Conservation (phyloP, 2,797 vertebrate genomes). For the Oreonectes daqikongensis region DNA sequence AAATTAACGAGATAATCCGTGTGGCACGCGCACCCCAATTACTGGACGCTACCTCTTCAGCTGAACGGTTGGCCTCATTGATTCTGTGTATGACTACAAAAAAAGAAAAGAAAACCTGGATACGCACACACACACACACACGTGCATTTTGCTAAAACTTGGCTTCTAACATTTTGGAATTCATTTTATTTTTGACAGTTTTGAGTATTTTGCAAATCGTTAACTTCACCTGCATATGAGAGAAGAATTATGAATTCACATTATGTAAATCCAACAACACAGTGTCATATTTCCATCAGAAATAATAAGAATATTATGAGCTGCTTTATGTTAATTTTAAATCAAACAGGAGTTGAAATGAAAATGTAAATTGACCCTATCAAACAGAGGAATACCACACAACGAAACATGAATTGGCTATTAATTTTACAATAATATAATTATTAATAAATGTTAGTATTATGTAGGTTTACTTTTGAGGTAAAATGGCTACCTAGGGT, state of each 20-base stretch:
- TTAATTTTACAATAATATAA: not conserved
- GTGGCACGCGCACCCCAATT: constrained; percentile 87
- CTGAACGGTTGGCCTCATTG: constrained; percentile 76
- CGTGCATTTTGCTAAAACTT: constrained; percentile 14
- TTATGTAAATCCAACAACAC: not conserved
- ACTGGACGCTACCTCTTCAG: constrained; percentile 77
- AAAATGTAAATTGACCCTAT: not conserved
- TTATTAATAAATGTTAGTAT: not conserved
- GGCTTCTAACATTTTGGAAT: constrained; percentile 54
- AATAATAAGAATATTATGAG: not conserved
- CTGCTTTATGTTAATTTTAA: not conserved
- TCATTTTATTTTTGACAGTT: not conserved
- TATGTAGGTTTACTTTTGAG: too few species aligned
- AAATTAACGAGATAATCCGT: constrained; percentile 92
- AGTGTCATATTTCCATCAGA: not conserved
- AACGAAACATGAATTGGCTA: not conserved
- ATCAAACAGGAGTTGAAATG: not conserved
- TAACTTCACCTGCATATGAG: not conserved
- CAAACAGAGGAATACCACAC: not conserved
- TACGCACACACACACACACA: constrained; percentile 8
- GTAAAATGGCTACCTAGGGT: too few species aligned
- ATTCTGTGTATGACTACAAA: constrained; percentile 74
- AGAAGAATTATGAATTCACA: not conserved
- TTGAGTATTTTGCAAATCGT: not conserved
- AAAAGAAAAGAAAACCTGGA: constrained; percentile 45